These are phyloP conservation scores for Pogonomyrmex barbatus DNA, from an alignment of 1,140 invertebrate genomes.

Conservation along the genomic window DNA sequence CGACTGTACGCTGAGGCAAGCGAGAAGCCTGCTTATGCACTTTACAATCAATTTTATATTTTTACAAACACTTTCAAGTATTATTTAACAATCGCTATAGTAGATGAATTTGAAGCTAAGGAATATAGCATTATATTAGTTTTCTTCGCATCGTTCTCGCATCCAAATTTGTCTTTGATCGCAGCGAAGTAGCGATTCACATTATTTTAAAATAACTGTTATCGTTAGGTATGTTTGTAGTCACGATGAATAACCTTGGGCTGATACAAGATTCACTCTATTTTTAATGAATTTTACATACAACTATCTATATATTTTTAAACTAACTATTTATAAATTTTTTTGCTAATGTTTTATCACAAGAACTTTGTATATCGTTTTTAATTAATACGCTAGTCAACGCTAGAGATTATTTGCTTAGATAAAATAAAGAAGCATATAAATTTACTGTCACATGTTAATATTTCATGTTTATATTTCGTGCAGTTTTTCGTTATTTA, in stretches of 20 bases:
- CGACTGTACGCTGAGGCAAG: neutral
- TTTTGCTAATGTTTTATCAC: neutral
- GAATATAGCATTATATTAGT: neutral
- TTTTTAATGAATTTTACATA: neutral
- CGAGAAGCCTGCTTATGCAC: neutral
- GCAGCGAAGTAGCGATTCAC: neutral
- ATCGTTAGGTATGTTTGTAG: slow-evolving; percentile 37
- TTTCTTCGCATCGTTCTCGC: neutral
- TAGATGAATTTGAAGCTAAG: neutral
- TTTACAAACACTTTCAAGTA: neutral
- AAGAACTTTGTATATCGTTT: neutral
- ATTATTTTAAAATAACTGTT: slow-evolving; percentile 69
- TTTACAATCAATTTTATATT: neutral
- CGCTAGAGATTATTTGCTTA: neutral
- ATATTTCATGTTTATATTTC: neutral
- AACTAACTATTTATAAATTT: slow-evolving; percentile 1
- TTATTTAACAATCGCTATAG: slow-evolving; percentile 3
- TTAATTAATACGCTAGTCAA: neutral
- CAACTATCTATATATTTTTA: no score
- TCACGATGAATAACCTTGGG: slow-evolving; percentile 59
- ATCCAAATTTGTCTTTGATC: slow-evolving; percentile 38
- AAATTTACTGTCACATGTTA: neutral
- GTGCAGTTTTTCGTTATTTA: neutral
- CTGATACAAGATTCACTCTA: slow-evolving; percentile 30
- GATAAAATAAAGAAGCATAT: neutral